Evolutionary conservation across 2,888 invertebrate genomes (phyloP), one percentile per base, ranked within the genome.

Genomic region (Urechis unicinctus): DNA sequence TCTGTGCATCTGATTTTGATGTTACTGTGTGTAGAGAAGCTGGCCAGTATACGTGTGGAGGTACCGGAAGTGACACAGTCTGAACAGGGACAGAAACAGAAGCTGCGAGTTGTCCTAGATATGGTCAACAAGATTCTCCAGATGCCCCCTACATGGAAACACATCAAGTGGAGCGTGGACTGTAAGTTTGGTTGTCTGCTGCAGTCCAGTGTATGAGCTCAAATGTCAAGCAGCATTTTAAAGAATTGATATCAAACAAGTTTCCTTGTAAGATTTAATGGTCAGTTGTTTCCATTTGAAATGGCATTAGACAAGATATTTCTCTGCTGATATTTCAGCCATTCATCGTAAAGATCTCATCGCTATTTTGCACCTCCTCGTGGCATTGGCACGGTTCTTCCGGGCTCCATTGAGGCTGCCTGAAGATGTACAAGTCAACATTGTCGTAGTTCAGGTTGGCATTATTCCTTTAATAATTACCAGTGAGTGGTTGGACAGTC

Each of bases 1-100:
- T 48, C 9, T 48, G 6, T 13, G 17, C 26, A 2, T 1, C 25
- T 24, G 42, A 1, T 44, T 52, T 6, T 3, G 6, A 26, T 51
- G 5, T 43, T 53, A 2, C n/a, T 26, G 3, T 22, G 47, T 46
- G 21, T 53, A 64, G 64, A 64, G 53, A 64, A 64, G 50, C 49
- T 64, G 44, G 63, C 59, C 9, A 31, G 50, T 2, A 47, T 61
- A n/a, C 53, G 59, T 89, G 81, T 98, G 48, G 95, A 97, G 80
- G 94, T 96, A 2, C 91, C 95, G 0, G 97, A 98, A 82, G 97
- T 98, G 1, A 95, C 97, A 0, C 97, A 97, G 78, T 94, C 94
- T 0, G 97, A 97, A 78, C 68, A 72, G 29, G 77, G 75, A 0
- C 98, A 98, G 78, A 88, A 91, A 61, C 93, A 96, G 74, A 98